Conservation (phyloP, 2,113 vertebrate genomes). For the Neoarius graeffei region DNA sequence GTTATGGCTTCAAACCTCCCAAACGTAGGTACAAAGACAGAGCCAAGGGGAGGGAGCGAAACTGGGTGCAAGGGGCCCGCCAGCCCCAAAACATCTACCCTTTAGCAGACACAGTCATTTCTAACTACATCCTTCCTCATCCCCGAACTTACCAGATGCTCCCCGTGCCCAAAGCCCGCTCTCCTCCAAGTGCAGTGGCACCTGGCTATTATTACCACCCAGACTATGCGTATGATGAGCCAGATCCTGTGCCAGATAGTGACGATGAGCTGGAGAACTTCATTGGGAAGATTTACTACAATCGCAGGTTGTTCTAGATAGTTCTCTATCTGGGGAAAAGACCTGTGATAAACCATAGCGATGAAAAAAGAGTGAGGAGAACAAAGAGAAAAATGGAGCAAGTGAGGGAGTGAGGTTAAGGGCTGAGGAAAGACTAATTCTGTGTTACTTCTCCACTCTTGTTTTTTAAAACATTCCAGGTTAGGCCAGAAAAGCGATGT, state of each 20-base stretch:
- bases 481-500: constrained; percentile 62
- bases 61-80: constrained; percentile 67
- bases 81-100: constrained; percentile 65
- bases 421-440: constrained; percentile 66
- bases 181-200: constrained; percentile 67
- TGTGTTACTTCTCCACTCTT: constrained; percentile 69
- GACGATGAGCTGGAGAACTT: constrained; percentile 90
- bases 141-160: constrained; percentile 82
- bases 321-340: constrained; percentile 49
- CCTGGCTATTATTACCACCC: constrained; percentile 73
- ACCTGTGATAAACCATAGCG: constrained; percentile 54
- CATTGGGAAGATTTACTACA: constrained; percentile 87
- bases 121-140: constrained; percentile 86
- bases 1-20: constrained; percentile 71
- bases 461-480: constrained; percentile 66
- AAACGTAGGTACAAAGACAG: constrained; percentile 69
- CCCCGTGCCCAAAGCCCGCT: constrained; percentile 73
- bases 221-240: constrained; percentile 76
- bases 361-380: constrained; percentile 63
- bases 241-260: constrained; percentile 73
- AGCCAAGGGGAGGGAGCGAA: constrained; percentile 70
- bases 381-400: constrained; percentile 53
- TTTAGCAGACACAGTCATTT: constrained; percentile 62
- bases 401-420: constrained; percentile 51
- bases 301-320: constrained; percentile 78